phyloP scores from a whole-genome alignment of 2,797 vertebrate species.

The Buphagus erythrorhynchus region DNA sequence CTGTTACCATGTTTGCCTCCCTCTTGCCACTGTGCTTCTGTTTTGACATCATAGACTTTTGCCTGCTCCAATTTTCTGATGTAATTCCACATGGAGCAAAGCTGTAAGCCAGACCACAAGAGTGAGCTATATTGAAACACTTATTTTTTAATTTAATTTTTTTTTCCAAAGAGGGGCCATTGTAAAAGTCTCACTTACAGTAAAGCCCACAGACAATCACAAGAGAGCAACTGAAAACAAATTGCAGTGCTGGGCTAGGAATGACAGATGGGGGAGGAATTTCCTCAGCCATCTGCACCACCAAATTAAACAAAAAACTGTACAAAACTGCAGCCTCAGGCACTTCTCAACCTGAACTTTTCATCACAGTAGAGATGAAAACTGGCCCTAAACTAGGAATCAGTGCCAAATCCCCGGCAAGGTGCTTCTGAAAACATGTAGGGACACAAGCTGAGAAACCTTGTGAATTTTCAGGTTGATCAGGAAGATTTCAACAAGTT shows the following conservation, averaged over 20 bases:
- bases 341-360: neutral
- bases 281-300: neutral
- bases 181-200: neutral
- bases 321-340: neutral
- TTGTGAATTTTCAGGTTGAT: neutral
- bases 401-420: neutral
- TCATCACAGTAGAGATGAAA: neutral
- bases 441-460: neutral
- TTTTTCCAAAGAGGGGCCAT: neutral
- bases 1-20: neutral
- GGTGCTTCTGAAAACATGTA: neutral
- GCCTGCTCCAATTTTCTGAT: neutral
- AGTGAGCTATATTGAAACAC: neutral
- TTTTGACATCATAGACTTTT: neutral
- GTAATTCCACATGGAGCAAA: neutral
- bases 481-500: neutral
- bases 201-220: neutral
- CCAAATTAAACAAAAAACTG: neutral
- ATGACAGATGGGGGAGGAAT: neutral
- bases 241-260: neutral
- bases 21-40: neutral
- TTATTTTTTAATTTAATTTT: neutral
- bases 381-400: neutral
- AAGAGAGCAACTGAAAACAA: neutral
- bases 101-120: neutral